Conservation (phyloP, 35 echinoderm and acorn worm genomes). For the Ophiothrix spiculata region DNA sequence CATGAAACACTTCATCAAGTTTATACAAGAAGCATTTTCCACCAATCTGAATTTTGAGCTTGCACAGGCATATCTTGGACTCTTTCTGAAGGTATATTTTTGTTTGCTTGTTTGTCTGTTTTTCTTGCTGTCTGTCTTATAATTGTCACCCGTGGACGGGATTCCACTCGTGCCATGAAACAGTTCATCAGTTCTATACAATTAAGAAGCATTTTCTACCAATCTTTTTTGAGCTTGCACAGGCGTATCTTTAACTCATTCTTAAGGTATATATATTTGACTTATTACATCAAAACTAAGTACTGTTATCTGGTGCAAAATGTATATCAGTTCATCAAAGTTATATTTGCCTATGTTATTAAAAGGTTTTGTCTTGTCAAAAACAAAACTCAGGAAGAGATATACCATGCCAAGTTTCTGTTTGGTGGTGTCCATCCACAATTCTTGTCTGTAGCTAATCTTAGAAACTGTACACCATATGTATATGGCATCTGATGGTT, state of each 20-base stretch:
- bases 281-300: too few species aligned
- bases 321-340: too few species aligned
- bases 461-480: too few species aligned
- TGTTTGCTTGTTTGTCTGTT: not conserved
- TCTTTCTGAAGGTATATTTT: constrained; percentile 72
- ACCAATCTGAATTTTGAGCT: constrained; percentile 78
- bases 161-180: not conserved
- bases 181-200: not conserved
- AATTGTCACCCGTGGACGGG: not conserved
- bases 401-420: too few species aligned
- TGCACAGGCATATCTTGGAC: constrained; percentile 69
- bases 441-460: too few species aligned
- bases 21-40: constrained; percentile 29
- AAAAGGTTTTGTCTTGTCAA: too few species aligned
- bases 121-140: not conserved
- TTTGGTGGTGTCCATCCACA: too few species aligned
- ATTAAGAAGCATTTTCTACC: not conserved
- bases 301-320: too few species aligned
- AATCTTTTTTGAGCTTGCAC: not conserved
- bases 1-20: constrained; percentile 57
- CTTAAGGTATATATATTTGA: not conserved
- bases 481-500: too few species aligned
- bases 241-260: not conserved
- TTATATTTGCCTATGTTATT: too few species aligned
- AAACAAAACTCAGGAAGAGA: too few species aligned